Evolutionary conservation across 2,888 invertebrate genomes (phyloP).

Genomic region (Notodonta ziczac): DNA sequence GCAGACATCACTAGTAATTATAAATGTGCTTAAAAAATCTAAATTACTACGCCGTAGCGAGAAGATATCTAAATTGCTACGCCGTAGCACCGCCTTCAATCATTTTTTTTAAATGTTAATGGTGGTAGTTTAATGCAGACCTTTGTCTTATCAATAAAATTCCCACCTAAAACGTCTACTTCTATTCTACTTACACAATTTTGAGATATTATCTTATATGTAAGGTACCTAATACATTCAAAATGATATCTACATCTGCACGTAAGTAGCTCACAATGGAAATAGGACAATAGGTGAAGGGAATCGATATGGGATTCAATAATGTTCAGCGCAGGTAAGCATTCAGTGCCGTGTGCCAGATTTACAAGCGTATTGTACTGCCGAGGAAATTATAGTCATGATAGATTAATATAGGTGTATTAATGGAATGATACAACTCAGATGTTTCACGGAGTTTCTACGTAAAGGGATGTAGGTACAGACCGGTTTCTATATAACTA

Average conservation of each 20-base stretch:
- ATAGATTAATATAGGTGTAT: not conserved
- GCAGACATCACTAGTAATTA: no score
- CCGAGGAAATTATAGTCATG: not conserved
- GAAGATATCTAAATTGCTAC: no score
- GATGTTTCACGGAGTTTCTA: not conserved
- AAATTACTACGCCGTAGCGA: no score
- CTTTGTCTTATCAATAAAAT: no score
- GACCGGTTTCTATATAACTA: no score
- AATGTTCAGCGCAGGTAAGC: not conserved
- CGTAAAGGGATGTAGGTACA: no score
- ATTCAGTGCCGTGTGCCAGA: slow-evolving; percentile 2
- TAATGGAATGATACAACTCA: not conserved
- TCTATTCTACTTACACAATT: no score
- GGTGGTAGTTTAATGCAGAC: no score
- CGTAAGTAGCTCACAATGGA: slow-evolving; percentile 8
- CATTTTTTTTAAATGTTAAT: no score
- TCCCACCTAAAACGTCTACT: no score
- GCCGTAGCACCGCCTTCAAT: no score
- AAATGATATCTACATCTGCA: not conserved
- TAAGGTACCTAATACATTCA: not conserved
- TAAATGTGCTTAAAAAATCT: no score
- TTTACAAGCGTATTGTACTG: slow-evolving; percentile 1
- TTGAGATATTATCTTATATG: not conserved
- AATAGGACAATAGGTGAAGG: slow-evolving; percentile 15
- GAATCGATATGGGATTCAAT: slow-evolving; percentile 12